A percentile compares a stretch with the other conserved stretches of the same genome.
phyloP scores from a whole-genome alignment of 2,113 vertebrate genomes.

The Scomber colias region DNA sequence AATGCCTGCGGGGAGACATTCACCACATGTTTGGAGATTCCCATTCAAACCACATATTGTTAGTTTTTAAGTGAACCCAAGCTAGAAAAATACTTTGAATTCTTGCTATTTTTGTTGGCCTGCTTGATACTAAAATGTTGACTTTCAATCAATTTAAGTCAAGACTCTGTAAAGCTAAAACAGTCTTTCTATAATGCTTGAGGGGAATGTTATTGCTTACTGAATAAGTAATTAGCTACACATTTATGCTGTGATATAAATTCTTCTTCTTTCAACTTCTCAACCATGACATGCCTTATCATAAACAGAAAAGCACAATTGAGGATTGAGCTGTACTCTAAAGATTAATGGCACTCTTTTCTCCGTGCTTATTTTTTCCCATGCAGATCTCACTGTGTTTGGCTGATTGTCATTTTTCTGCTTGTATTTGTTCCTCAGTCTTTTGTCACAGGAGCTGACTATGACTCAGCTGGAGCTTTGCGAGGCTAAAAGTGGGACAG shows the following conservation, averaged over 20 bases:
- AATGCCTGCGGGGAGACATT: conserved; percentile 28
- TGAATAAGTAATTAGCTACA: conserved; percentile 27
- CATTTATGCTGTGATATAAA: background rate
- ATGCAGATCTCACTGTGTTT: conserved; percentile 45
- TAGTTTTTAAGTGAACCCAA: conserved; percentile 8
- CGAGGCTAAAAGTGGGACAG: conserved; percentile 75
- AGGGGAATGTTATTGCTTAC: conserved; percentile 6
- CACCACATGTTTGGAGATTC: conserved; percentile 34
- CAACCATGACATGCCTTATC: conserved; percentile 39
- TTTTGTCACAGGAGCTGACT: conserved; percentile 65
- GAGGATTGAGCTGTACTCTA: conserved; percentile 14
- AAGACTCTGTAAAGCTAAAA: conserved; percentile 33
- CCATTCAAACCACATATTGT: conserved; percentile 41
- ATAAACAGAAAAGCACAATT: background rate
- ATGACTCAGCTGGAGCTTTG: conserved; percentile 77
- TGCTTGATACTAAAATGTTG: conserved; percentile 10
- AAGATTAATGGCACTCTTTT: conserved; percentile 38
- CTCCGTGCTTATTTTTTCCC: conserved; percentile 12
- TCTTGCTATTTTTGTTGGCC: conserved; percentile 50
- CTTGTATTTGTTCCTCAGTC: conserved; percentile 57
- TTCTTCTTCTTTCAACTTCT: conserved; percentile 10
- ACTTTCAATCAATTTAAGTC: conserved; percentile 40
- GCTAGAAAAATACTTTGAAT: conserved; percentile 44
- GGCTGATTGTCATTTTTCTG: conserved; percentile 59
- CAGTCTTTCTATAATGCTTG: conserved; percentile 18